These are phyloP conservation scores for Thaumatotibia leucotreta DNA, from an alignment of 1,140 invertebrate species.

Conservation along the genomic window DNA sequence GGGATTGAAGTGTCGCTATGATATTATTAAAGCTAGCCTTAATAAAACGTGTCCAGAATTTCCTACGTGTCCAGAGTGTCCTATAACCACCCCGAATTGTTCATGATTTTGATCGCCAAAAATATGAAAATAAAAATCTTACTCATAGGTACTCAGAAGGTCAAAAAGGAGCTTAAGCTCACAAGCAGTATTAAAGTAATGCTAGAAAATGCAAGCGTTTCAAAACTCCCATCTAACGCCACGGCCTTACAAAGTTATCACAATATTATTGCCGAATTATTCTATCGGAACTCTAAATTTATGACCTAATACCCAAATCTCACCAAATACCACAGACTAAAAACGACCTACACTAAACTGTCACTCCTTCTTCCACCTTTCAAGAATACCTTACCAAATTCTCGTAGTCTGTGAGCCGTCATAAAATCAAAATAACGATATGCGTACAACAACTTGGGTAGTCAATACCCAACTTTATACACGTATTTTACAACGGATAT, in stretches of 20 bases:
- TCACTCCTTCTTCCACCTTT: background rate
- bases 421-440: background rate
- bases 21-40: no score
- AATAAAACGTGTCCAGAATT: no score
- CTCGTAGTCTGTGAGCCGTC: constrained; percentile 12
- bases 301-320: background rate
- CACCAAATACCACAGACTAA: background rate
- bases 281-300: constrained; percentile 9
- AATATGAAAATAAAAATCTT: no score
- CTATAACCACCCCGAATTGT: no score
- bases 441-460: background rate
- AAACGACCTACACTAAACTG: background rate
- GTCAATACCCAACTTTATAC: constrained; percentile 27
- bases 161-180: no score
- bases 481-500: constrained; percentile 29
- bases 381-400: background rate
- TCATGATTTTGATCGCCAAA: no score
- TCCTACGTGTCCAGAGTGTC: no score
- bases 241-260: constrained; percentile 1
- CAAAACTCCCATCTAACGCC: background rate
- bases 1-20: no score
- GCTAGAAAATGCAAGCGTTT: background rate
- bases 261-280: constrained; percentile 9
- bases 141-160: no score
- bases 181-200: background rate